Percentiles rank a stretch among this genome's conserved stretches.
phyloP scores from a whole-genome alignment of 2,113 vertebrate species.

The Clinocottus analis region DNA sequence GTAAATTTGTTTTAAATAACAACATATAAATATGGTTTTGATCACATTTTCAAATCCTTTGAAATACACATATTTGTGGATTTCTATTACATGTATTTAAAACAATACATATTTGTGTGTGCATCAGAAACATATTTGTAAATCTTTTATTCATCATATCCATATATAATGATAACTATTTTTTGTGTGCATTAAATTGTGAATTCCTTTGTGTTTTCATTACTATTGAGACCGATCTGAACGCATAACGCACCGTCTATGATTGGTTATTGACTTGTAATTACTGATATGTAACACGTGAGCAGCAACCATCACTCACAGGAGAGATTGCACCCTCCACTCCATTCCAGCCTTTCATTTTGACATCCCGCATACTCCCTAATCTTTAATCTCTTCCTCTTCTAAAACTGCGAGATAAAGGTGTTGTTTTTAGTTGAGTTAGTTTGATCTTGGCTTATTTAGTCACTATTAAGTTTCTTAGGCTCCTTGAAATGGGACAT shows the following conservation, averaged over 20 bases:
- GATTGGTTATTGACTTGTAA: conserved; percentile 49
- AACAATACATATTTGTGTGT: background rate
- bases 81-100: background rate
- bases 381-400: background rate
- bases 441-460: background rate
- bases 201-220: background rate
- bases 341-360: conserved; percentile 50
- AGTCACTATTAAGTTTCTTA: background rate
- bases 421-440: background rate
- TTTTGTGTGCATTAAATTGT: background rate
- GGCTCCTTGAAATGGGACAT: background rate
- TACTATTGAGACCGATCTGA: background rate
- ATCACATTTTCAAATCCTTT: conserved; percentile 1
- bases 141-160: background rate
- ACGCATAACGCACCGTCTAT: background rate
- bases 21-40: background rate
- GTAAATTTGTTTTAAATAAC: background rate
- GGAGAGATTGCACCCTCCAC: conserved; percentile 31
- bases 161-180: background rate
- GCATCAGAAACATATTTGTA: background rate
- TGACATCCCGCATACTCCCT: conserved; percentile 34
- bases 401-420: background rate
- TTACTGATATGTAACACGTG: conserved; percentile 26
- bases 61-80: background rate
- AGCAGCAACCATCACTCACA: conserved; percentile 40